Evolutionary conservation across 2,888 invertebrate genomes (phyloP), one percentile per base, ranked within the genome.

Genomic region (Auanema freiburgensis): DNA sequence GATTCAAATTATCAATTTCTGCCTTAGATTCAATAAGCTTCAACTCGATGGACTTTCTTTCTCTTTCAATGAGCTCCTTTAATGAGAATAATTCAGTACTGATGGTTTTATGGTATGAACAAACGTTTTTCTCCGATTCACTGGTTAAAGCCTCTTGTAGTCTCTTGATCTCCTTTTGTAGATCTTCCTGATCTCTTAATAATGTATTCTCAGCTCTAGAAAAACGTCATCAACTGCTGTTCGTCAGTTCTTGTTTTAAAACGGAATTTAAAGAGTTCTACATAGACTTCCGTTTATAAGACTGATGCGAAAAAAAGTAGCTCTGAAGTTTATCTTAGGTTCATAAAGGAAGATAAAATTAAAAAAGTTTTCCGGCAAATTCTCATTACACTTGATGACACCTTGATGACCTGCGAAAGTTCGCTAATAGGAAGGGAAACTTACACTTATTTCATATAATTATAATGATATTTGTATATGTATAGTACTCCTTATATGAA

Each of bases 161-260:
- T 42, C 62, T 62, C 23, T 68, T 60, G 18, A 68, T 21, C 51
- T 68, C 69, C 49, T 24, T 14, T n/a, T 63, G 65, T 44, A 64
- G n/a, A 23, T 25, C 59, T 18, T 68, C 67, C 52, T 69, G 63
- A 53, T 74, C 71, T 50, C 71, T 74, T 6, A 44, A 50, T 18
- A 74, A 56, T 21, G 59, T 64, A 4, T 65, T 65, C 12, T 61
- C 46, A 50, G 66, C 63, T 24, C 54, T 60, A 4, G 62, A 59
- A 53, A 72, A 72, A 43, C 60, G 51, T 23, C 62, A 42, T 43
- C 61, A 50, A 14, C 24, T 24, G 57, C 43, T 56, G 1, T n/a
- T n/a, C n/a, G n/a, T n/a, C n/a, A n/a, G n/a, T n/a, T n/a, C n/a
- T n/a, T n/a, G n/a, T n/a, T n/a, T 43, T n/a, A 11, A 43, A 43